phyloP scores from a whole-genome alignment of 2,888 invertebrate genomes.

The Meiosimyza decipiens region DNA sequence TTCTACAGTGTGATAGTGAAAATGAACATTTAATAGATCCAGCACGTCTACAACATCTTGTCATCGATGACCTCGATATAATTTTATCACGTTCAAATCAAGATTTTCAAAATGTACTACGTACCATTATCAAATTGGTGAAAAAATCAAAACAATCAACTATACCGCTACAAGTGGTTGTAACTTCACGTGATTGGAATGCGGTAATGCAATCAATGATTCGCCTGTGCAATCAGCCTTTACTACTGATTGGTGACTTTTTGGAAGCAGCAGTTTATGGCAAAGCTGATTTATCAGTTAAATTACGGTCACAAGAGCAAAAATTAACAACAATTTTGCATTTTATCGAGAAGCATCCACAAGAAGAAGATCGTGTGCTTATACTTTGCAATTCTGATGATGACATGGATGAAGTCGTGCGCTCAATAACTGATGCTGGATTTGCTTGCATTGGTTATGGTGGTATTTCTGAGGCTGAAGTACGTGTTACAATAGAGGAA shows the following conservation, averaged over 20 bases:
- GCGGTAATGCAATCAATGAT: conserved; percentile 69
- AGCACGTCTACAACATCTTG: conserved; percentile 73
- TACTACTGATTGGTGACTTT: conserved; percentile 77
- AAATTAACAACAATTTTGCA: conserved; percentile 66
- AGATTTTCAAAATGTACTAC: conserved; percentile 44
- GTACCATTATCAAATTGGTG: conserved; percentile 42
- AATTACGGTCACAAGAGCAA: conserved; percentile 54
- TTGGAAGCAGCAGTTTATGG: conserved; percentile 82
- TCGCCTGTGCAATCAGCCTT: conserved; percentile 68
- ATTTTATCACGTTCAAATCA: conserved; percentile 63
- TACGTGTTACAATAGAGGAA: conserved; percentile 44
- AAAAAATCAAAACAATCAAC: conserved; percentile 40
- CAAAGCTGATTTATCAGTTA: conserved; percentile 68
- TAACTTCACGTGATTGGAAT: conserved; percentile 76
- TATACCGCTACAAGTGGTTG: conserved; percentile 70
- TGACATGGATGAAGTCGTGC: conserved; percentile 68
- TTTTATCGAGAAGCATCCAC: conserved; percentile 68
- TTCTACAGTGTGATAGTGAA: conserved; percentile 66
- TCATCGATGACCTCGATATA: conserved; percentile 78
- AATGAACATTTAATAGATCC: conserved; percentile 69
- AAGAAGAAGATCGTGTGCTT: conserved; percentile 69
- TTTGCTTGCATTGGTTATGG: conserved; percentile 47
- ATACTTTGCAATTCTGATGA: conserved; percentile 73
- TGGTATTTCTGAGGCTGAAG: conserved; percentile 40
- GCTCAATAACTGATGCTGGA: conserved; percentile 49